Evolutionary conservation across 2,888 invertebrate genomes (phyloP), one percentile per base, ranked within the genome.

Genomic region (Drosophila differens): DNA sequence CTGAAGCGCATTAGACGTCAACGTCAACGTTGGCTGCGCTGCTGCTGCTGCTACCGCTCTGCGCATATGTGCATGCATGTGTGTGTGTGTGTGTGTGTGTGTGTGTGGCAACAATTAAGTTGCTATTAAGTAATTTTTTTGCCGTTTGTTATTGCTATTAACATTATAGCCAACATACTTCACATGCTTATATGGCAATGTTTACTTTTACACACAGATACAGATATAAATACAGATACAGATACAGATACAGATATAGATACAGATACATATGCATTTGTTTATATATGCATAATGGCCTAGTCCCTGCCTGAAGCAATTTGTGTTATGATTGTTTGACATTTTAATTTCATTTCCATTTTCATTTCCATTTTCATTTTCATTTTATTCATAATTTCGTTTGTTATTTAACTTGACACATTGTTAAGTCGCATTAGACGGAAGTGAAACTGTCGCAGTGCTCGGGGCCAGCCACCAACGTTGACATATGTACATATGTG

Each of bases 101-200:
- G 59, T 67, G 58, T 88, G 77, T 74, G 82, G 86, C 74, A 85
- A 88, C 82, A 85, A 88, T 88, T 88, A 85, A 83, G 71, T 76
- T 70, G 79, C 74, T 83, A 78, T 85, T 88, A 85, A 85, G 89
- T 85, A 85, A 85, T 88, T 83, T 47, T 47, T 78, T 64, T 70
- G 67, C 58, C 59, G 81, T 67, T 80, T 84, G 67, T 80, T 80
- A 70, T 77, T 64, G 64, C 76, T 70, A 82, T 87, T 85, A 69
- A 65, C 58, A 64, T 70, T 71, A 73, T 78, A 69, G 68, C 44
- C 72, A 39, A 75, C 75, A 77, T 60, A 41, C 52, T 41, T 37
- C 47, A 69, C 35, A 52, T 55, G 28, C 39, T 49, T 51, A 32
- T 62, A 19, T 19, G 14, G 30, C 39, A 30, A 41, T 22, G 19